phyloP scores from a whole-genome alignment of 2,888 invertebrate species.

The Drosophila formosana region DNA sequence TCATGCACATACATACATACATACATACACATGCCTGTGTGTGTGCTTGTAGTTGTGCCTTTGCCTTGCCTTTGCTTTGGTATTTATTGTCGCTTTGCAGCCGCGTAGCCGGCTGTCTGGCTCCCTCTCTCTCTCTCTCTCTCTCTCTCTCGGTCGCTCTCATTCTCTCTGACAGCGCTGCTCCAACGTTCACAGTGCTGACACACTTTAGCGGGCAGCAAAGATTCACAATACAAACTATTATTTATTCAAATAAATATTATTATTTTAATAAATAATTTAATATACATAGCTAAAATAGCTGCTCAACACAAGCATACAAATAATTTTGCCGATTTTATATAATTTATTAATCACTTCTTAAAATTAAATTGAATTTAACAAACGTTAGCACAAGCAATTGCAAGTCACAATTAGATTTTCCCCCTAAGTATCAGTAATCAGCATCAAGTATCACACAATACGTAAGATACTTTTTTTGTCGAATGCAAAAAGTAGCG shows the following conservation, averaged over 20 bases:
- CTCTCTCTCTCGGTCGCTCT: constrained; percentile 36
- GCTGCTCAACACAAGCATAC: too few species aligned
- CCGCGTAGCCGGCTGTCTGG: constrained; percentile 41
- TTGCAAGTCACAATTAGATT: not conserved
- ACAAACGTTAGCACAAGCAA: not conserved
- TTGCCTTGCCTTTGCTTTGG: constrained; percentile 27
- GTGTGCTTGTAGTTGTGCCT: constrained; percentile 18
- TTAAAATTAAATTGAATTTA: too few species aligned
- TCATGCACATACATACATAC: constrained; percentile 22
- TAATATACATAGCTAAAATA: too few species aligned
- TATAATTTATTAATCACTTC: too few species aligned
- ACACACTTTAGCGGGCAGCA: not conserved
- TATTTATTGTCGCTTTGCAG: constrained; percentile 57
- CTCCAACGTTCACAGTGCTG: constrained; percentile 31
- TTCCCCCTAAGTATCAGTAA: too few species aligned
- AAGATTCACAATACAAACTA: too few species aligned
- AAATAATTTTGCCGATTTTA: too few species aligned
- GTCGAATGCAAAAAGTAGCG: too few species aligned
- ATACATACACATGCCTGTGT: not conserved
- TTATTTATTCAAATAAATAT: too few species aligned
- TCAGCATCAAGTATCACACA: too few species aligned
- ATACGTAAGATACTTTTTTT: too few species aligned
- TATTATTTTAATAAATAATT: too few species aligned
- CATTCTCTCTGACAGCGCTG: constrained; percentile 40
- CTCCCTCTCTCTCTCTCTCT: constrained; percentile 36